These are phyloP conservation scores for Hydractinia symbiolongicarpus DNA, from an alignment of 30 jellyfish, hydroid and myxozoan species.

Conservation along the genomic window DNA sequence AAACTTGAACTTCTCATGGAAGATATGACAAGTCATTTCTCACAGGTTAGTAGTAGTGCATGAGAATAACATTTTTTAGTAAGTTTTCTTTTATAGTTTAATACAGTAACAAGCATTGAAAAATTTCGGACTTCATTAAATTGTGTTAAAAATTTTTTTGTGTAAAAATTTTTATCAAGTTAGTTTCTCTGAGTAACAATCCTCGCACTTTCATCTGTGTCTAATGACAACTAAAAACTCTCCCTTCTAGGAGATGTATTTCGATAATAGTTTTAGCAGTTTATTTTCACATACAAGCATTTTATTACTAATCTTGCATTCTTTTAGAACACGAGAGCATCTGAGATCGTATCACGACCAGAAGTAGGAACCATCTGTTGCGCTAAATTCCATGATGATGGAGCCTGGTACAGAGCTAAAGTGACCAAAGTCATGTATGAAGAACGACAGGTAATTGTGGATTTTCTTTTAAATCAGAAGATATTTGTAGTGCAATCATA, in stretches of 20 bases:
- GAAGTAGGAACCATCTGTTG: slow-evolving; percentile 57
- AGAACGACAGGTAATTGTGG: slow-evolving; percentile 51
- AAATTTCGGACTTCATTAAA: too few relatives aligned
- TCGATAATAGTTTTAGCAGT: too few relatives aligned
- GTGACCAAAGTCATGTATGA: slow-evolving; percentile 39
- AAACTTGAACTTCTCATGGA: slow-evolving; percentile 37
- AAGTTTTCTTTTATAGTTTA: too few relatives aligned
- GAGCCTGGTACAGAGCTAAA: slow-evolving; percentile 57
- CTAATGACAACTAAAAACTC: too few relatives aligned
- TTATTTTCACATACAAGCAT: too few relatives aligned
- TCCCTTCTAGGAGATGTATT: too few relatives aligned
- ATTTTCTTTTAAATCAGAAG: not conserved
- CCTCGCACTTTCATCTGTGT: too few relatives aligned
- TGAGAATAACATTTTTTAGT: not conserved
- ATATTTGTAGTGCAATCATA: not conserved
- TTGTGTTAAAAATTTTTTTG: too few relatives aligned
- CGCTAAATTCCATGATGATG: slow-evolving; percentile 62
- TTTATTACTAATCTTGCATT: too few relatives aligned
- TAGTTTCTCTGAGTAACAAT: too few relatives aligned
- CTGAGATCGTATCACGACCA: slow-evolving; percentile 65
- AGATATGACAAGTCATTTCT: slow-evolving; percentile 41
- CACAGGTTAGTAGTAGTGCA: slow-evolving; percentile 49
- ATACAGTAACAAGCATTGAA: too few relatives aligned
- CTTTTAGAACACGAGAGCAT: slow-evolving; percentile 58
- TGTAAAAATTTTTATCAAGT: too few relatives aligned